Conservation (phyloP, 2,888 invertebrate species). For the Macrophya annulata region DNA sequence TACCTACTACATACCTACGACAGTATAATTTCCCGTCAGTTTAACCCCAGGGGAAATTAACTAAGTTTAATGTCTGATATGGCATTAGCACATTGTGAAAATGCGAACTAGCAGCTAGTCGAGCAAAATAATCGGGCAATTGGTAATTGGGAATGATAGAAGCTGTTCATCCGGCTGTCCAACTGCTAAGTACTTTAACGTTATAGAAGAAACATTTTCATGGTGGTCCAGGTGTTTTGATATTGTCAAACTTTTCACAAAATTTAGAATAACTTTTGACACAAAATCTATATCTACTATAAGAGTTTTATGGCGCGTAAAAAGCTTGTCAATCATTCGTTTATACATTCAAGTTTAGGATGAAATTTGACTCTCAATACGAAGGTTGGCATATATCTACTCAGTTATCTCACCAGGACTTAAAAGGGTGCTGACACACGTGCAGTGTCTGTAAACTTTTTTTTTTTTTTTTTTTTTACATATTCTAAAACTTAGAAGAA, state of each 20-base stretch:
- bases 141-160: conserved; percentile 22
- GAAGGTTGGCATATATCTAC: background rate
- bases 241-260: conserved; percentile 3
- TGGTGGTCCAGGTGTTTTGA: background rate
- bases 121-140: conserved; percentile 41
- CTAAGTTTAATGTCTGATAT: conserved; percentile 45
- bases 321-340: conserved; percentile 43
- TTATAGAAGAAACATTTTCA: background rate
- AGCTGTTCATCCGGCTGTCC: conserved; percentile 10
- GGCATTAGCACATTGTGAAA: conserved; percentile 14
- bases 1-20: background rate
- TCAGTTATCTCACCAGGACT: background rate
- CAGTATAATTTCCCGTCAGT: conserved; percentile 17
- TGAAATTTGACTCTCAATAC: background rate
- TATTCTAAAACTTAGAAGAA: background rate
- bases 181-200: background rate
- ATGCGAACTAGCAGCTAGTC: background rate
- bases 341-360: background rate
- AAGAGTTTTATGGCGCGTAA: background rate
- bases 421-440: background rate
- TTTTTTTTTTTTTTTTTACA: background rate
- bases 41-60: conserved; percentile 36
- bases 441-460: background rate
- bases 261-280: conserved; percentile 17
- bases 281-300: background rate